Conservation (phyloP, 2,113 vertebrate genomes). For the Podarcis muralis region DNA sequence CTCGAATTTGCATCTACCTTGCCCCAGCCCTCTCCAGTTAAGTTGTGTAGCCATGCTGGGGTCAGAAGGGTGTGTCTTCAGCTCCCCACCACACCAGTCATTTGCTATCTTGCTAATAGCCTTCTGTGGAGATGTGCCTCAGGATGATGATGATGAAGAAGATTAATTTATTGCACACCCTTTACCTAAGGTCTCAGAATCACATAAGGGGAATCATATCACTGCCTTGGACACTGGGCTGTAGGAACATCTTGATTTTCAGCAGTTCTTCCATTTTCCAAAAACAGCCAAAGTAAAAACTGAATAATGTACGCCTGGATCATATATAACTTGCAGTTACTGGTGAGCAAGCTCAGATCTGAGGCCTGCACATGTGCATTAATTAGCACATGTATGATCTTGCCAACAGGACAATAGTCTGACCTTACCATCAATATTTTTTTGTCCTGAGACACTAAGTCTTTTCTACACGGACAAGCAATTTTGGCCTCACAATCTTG, state of each 20-base stretch:
- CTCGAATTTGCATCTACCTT: no score
- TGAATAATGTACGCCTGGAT: neutral
- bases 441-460: neutral
- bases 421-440: neutral
- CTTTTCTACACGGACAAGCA: neutral
- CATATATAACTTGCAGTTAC: neutral
- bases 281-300: neutral
- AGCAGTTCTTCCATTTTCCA: neutral
- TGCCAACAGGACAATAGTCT: neutral
- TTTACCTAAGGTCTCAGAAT: neutral
- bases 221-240: neutral
- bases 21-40: no score
- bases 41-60: no score
- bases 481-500: neutral
- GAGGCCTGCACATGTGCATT: neutral
- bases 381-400: neutral
- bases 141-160: neutral
- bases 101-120: neutral
- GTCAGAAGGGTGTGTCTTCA: no score
- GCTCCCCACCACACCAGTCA: neutral
- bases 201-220: neutral
- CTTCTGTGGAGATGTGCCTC: neutral
- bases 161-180: no score
- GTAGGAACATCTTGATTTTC: neutral
- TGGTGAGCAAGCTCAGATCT: neutral